Evolutionary conservation across 2,888 invertebrate species (phyloP), one percentile per base, ranked within the genome.

Genomic region (Oscheius sp.): DNA sequence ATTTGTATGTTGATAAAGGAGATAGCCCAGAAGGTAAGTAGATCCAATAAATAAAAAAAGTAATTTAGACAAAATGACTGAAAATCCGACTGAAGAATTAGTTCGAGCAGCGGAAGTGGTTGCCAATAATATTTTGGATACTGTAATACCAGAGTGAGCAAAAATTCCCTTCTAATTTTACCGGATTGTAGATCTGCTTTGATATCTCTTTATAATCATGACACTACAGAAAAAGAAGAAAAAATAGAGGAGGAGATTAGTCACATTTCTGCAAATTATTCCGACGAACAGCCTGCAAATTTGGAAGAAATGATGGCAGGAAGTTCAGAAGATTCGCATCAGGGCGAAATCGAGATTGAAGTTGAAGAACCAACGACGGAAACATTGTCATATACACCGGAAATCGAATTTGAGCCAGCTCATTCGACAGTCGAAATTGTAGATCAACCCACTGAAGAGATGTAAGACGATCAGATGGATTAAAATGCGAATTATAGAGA

Each of bases 91-190:
- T 21, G 43, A 61, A 9, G 61, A 41, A 43, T 18, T 61, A 1
- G 41, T 43, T 16, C 61, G 43, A 7, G 61, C 45, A 7, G 61
- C 61, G n/a, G 61, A 61, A 61, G 7, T 18, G 0, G 61, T 61
- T 2, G 61, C 61, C 5, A 23, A 61, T 2, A 21, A 41, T n/a
- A 43, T 61, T 43, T 7, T 61, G 1, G 1, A n/a, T 12, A 43
- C 16, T 18, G 61, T 23, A 0, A 61, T 61, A 0, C 7, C 6
- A 6, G 61, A 27, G 58, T 58, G 16, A 29, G 58, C 27, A n/a
- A 25, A 7, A 23, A 12, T 58, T 27, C 13, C 25, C 16, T 58
- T 2, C 13, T 58, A 27, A 5, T 23, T 16, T 27, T 58, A 27
- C 35, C n/a, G n/a, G 27, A 29, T 29, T 58, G 58, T 58, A 27